Evolutionary conservation across 2,888 invertebrate species (phyloP).

Genomic region (Oeneis ivallda): DNA sequence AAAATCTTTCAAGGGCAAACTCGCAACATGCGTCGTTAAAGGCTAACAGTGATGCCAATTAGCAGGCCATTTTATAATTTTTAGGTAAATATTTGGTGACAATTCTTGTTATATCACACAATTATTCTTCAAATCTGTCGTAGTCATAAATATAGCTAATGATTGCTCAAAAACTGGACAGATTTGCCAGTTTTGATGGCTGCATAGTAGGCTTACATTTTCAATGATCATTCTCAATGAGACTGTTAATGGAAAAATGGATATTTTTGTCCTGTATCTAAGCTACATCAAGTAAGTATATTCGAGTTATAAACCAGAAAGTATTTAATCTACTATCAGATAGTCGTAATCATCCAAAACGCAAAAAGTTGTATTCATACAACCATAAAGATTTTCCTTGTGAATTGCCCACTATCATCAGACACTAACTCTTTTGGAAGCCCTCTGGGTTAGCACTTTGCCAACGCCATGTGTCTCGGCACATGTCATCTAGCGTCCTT

Average conservation of each 20-base stretch:
- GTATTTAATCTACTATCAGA: background rate
- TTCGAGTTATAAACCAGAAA: background rate
- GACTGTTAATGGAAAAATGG: no score
- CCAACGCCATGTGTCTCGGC: slow-evolving; percentile 93
- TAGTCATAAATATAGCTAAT: no score
- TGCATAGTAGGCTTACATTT: no score
- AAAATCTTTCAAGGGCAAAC: background rate
- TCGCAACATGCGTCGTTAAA: background rate
- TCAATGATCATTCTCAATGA: no score
- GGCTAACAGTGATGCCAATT: background rate
- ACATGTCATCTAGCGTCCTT: slow-evolving; percentile 91
- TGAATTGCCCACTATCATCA: background rate
- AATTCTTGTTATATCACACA: background rate
- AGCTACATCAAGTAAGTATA: background rate
- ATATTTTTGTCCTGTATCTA: no score
- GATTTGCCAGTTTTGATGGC: no score
- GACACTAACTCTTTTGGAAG: slow-evolving; percentile 49
- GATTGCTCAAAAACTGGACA: no score
- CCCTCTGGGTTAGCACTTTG: slow-evolving; percentile 92
- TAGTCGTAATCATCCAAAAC: background rate
- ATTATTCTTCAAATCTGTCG: background rate
- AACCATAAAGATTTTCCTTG: background rate
- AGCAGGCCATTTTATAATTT: background rate
- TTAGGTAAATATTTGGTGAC: background rate
- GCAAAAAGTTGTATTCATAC: background rate